A percentile compares a stretch with the other conserved stretches of the same genome.
Conservation (phyloP, 2,888 invertebrate species). For the Hylaea fasciaria region DNA sequence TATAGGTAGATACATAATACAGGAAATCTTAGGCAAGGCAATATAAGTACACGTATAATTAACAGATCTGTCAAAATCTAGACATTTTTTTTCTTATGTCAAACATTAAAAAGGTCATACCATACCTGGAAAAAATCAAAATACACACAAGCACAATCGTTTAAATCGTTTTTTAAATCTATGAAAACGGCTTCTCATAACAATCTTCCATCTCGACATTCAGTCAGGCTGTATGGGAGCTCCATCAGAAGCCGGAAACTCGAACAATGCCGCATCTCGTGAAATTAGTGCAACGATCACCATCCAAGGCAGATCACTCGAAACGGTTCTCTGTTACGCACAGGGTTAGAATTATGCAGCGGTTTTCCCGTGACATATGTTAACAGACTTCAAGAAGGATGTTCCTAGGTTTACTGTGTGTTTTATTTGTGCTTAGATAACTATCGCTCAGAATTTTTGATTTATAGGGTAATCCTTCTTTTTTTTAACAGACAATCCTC, state of each 20-base stretch:
- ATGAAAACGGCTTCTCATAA: constrained; percentile 9
- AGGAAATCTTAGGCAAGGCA: too few relatives aligned
- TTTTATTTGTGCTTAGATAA: too few relatives aligned
- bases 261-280: constrained; percentile 70
- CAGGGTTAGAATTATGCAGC: constrained; percentile 39
- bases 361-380: not conserved
- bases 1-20: too few relatives aligned
- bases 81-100: too few relatives aligned
- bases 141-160: constrained; percentile 4
- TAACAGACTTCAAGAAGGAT: too few relatives aligned
- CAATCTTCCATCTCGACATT: constrained; percentile 23
- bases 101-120: not conserved
- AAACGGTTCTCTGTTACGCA: constrained; percentile 40
- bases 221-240: constrained; percentile 33
- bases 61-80: too few relatives aligned
- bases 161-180: constrained; percentile 17
- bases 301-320: constrained; percentile 48
- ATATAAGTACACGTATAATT: too few relatives aligned
- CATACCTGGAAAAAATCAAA: constrained; percentile 1
- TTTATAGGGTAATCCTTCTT: too few relatives aligned
- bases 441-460: too few relatives aligned
- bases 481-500: too few relatives aligned
- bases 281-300: constrained; percentile 65
- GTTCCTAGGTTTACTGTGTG: too few relatives aligned
- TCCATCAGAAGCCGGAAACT: constrained; percentile 69